phyloP scores from a whole-genome alignment of 1,140 invertebrate species.

The Apolygus lucorum region DNA sequence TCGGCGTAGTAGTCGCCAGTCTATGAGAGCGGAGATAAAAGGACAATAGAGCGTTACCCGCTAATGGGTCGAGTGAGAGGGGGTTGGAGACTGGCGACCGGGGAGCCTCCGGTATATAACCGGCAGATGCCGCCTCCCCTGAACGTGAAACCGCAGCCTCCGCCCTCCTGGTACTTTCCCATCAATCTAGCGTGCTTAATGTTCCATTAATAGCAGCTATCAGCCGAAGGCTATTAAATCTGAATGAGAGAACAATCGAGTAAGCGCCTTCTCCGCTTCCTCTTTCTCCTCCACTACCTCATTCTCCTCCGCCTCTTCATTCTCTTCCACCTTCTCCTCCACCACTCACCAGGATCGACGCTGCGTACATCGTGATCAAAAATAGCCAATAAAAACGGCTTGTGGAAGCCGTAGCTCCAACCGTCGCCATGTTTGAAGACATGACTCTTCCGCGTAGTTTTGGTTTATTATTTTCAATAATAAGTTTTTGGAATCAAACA shows the following conservation, averaged over 20 bases:
- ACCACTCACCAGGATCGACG: too few relatives aligned
- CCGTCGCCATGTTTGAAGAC: too few relatives aligned
- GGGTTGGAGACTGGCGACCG: background rate
- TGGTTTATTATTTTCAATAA: too few relatives aligned
- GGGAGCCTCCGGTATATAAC: background rate
- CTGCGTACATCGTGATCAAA: too few relatives aligned
- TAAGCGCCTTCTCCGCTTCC: background rate
- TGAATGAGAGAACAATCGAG: background rate
- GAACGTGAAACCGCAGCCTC: background rate
- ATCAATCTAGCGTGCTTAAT: background rate
- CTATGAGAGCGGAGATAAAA: background rate
- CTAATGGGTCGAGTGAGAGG: too few relatives aligned
- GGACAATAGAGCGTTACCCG: background rate
- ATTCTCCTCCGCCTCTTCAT: background rate
- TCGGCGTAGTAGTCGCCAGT: background rate
- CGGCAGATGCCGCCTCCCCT: background rate
- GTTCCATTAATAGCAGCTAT: background rate
- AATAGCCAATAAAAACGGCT: too few relatives aligned
- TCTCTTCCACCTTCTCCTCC: too few relatives aligned
- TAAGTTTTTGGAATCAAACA: too few relatives aligned
- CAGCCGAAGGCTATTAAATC: background rate
- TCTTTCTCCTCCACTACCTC: background rate
- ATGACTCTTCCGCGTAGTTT: too few relatives aligned
- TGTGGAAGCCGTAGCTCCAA: too few relatives aligned
- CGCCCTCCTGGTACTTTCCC: background rate